Conservation (phyloP, 2,888 invertebrate genomes). For the Drosophila formosana region DNA sequence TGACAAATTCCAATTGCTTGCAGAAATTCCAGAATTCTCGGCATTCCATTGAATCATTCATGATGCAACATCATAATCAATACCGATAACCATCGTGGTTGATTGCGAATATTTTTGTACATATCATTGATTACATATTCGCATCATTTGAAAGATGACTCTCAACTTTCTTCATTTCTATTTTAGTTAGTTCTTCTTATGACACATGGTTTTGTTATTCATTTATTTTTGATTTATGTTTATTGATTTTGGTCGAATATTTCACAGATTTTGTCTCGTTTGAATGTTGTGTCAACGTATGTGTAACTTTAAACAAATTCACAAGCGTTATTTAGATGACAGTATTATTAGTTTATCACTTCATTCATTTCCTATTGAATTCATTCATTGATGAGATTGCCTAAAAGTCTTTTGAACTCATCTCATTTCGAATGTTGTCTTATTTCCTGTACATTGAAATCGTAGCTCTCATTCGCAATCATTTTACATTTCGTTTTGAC, state of each 20-base stretch:
- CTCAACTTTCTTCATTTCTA: background rate
- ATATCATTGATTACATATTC: background rate
- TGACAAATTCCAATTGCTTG: background rate
- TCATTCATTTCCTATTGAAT: background rate
- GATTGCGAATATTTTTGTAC: background rate
- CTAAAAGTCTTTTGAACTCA: background rate
- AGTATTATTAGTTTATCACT: slow-evolving; percentile 1
- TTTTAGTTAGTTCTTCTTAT: background rate
- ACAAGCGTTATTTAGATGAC: background rate
- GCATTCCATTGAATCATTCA: slow-evolving; percentile 1
- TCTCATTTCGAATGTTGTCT: background rate
- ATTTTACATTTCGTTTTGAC: background rate
- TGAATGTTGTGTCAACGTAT: background rate
- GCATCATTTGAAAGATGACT: background rate
- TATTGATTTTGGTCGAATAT: background rate
- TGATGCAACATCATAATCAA: background rate
- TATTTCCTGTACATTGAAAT: background rate
- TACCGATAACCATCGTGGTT: background rate
- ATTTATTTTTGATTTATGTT: background rate
- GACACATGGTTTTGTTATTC: background rate
- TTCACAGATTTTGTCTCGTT: background rate
- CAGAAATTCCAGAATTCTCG: slow-evolving; percentile 6
- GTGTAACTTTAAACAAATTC: background rate
- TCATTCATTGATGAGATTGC: background rate
- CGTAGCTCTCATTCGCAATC: background rate